Evolutionary conservation across 1,140 invertebrate genomes (phyloP).

Genomic region (Musca domestica): DNA sequence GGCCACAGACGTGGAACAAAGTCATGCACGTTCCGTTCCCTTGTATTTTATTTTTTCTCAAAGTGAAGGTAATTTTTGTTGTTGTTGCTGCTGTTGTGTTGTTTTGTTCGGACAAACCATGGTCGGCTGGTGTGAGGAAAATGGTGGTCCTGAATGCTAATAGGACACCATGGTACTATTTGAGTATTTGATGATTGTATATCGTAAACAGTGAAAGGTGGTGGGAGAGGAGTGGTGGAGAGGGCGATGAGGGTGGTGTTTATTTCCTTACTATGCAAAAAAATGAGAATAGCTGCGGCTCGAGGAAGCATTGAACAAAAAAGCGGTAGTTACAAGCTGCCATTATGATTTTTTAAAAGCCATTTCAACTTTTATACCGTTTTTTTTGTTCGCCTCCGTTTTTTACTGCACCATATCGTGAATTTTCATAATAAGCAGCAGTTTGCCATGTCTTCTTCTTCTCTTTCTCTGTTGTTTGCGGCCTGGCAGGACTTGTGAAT

Average conservation of each 20-base stretch:
- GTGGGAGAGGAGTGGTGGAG: not conserved
- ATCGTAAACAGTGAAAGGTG: not conserved
- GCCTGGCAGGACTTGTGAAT: no score
- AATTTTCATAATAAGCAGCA: conserved; percentile 55
- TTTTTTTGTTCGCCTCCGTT: conserved; percentile 18
- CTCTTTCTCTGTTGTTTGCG: no score
- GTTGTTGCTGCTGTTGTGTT: conserved; percentile 1
- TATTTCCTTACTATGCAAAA: conserved; percentile 13
- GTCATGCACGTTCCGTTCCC: not conserved
- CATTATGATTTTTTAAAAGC: conserved; percentile 54
- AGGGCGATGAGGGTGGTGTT: conserved; percentile 30
- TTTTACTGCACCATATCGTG: conserved; percentile 45
- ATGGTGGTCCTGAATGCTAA: conserved; percentile 12
- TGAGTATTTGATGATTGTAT: conserved; percentile 4
- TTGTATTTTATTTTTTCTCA: not conserved
- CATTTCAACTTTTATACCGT: conserved; percentile 37
- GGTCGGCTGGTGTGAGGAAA: not conserved
- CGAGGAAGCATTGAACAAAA: no score
- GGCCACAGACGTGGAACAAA: no score
- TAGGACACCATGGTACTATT: conserved; percentile 10
- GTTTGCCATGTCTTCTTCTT: no score
- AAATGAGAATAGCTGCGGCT: no score
- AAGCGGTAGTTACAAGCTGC: conserved; percentile 52
- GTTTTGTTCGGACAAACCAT: not conserved
- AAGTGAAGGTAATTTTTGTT: conserved; percentile 2